Percentiles rank a stretch among this genome's conserved stretches.
Evolutionary conservation across 2,113 vertebrate species (phyloP).

Genomic region (Nycticryphes semicollaris): DNA sequence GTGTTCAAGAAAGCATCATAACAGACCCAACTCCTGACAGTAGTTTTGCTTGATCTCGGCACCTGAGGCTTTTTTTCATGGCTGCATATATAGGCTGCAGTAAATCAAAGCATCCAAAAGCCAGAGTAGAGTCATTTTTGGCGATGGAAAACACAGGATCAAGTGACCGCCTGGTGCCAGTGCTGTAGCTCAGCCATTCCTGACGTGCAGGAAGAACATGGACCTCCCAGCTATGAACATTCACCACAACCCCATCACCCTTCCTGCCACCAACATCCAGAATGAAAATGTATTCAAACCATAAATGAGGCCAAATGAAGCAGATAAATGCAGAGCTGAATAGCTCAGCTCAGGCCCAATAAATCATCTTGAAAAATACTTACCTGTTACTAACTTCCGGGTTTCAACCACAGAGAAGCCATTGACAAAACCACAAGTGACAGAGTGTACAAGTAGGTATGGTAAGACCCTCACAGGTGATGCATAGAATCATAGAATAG

Average conservation of each 20-base stretch:
- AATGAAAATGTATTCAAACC: background rate
- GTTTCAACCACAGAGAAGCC: background rate
- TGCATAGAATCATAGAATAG: too few relatives aligned
- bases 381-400: background rate
- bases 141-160: background rate
- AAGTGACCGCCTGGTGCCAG: background rate
- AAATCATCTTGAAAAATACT: background rate
- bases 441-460: too few relatives aligned
- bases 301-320: background rate
- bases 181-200: background rate
- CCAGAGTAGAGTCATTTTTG: background rate
- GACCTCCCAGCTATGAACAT: background rate
- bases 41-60: background rate
- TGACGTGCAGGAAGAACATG: background rate
- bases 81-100: background rate
- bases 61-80: background rate
- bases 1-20: background rate
- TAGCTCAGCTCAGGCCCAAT: background rate
- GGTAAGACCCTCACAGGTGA: background rate
- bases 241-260: background rate
- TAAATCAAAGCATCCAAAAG: background rate
- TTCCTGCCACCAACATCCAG: background rate
- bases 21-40: fast-evolving
- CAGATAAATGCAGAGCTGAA: background rate
- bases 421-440: background rate